Evolutionary conservation across 2,113 vertebrate genomes (phyloP).

Genomic region (Poeciliopsis turrubarensis): DNA sequence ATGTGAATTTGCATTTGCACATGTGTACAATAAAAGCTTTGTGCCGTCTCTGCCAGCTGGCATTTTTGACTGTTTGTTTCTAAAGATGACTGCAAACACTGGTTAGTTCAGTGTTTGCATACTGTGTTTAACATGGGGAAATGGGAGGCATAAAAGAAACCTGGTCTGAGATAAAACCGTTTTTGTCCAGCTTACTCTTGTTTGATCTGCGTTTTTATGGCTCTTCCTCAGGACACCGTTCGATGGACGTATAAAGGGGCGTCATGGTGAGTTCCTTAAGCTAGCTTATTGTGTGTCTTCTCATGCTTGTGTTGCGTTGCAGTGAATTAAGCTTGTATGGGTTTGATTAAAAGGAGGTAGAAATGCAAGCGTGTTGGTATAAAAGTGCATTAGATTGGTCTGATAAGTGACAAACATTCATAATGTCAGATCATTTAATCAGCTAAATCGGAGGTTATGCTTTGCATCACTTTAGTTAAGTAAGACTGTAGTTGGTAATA

Average conservation of each 20-base stretch:
- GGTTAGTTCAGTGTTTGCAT: not conserved
- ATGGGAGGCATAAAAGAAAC: not conserved
- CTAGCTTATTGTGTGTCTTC: not conserved
- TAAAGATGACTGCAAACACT: not conserved
- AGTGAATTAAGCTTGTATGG: not conserved
- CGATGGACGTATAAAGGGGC: conserved; percentile 82
- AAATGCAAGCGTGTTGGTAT: not conserved
- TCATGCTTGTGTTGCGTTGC: not conserved
- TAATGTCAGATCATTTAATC: not conserved
- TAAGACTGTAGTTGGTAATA: not conserved
- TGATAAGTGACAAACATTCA: not conserved
- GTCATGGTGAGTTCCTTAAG: conserved; percentile 66
- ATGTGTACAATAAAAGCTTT: not conserved
- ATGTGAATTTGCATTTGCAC: not conserved
- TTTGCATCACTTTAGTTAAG: not conserved
- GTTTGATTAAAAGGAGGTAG: not conserved
- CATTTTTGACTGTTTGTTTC: too few relatives aligned
- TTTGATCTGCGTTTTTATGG: conserved; percentile 16
- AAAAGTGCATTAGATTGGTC: not conserved
- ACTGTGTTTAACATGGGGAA: not conserved
- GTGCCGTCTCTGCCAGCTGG: not conserved
- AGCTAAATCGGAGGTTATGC: not conserved
- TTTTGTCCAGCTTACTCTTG: not conserved
- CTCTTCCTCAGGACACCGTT: conserved; percentile 73
- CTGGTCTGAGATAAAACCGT: not conserved